Evolutionary conservation across 2,888 invertebrate genomes (phyloP).

Genomic region (Lobophora halterata): DNA sequence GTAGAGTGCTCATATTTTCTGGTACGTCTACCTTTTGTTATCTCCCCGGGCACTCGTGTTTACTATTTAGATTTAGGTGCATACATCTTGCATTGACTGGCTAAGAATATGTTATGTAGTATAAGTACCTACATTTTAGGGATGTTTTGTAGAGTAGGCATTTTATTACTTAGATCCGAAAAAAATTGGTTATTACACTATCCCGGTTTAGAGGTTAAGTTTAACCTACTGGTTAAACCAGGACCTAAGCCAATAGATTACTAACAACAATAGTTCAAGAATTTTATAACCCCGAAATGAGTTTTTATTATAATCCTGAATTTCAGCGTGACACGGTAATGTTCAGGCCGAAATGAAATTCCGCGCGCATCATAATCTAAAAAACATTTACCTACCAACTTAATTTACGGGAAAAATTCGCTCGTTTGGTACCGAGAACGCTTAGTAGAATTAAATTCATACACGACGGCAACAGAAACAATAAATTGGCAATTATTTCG

Average conservation of each 20-base stretch:
- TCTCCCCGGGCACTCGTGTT: constrained; percentile 14
- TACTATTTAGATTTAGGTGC: constrained; percentile 25
- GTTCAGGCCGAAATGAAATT: constrained; percentile 20
- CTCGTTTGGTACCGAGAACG: constrained; percentile 11
- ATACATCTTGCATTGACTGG: constrained; percentile 39
- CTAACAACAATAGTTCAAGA: not conserved
- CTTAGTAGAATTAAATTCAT: constrained; percentile 48
- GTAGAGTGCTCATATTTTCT: constrained; percentile 26
- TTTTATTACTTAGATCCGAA: too few species aligned
- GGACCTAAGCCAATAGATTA: too few species aligned
- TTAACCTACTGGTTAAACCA: too few species aligned
- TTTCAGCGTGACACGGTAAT: constrained; percentile 13
- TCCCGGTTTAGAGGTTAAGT: too few species aligned
- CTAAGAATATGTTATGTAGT: constrained; percentile 48
- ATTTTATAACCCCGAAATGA: constrained; percentile 19
- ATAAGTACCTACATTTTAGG: constrained; percentile 22
- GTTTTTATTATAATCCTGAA: constrained; percentile 12
- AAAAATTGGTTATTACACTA: too few species aligned
- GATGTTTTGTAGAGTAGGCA: too few species aligned
- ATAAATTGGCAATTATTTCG: constrained; percentile 73
- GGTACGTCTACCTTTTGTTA: constrained; percentile 17
- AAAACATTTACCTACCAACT: constrained; percentile 20
- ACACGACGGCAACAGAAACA: constrained; percentile 53
- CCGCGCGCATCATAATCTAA: constrained; percentile 18
- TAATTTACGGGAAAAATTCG: constrained; percentile 16